Evolutionary conservation across 2,113 vertebrate species (phyloP), one percentile per base, ranked within the genome.

Genomic region (Actinemys pallida): DNA sequence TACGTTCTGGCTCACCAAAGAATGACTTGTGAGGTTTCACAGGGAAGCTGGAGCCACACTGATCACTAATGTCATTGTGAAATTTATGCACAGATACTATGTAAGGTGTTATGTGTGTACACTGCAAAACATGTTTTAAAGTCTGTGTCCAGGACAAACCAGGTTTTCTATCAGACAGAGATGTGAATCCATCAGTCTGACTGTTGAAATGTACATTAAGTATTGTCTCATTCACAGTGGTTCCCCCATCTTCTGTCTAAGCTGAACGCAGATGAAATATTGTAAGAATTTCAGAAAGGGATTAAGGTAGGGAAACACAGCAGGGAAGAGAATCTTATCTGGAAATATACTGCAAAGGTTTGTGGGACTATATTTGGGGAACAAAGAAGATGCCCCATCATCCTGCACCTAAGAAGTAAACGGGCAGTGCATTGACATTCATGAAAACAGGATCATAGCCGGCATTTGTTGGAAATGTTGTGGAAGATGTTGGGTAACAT

Each of bases 31-130:
- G 81, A 47, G 24, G 1, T 10, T 50, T 76, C 65, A n/a, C 47
- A 83, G 42, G 45, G 29, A 92, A 88, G 12, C 3, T 65, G 10
- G 42, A 54, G 1, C 31, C 22, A 84, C 17, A 20, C 3, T 45
- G 0, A 0, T 6, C n/a, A 16, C 2, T 90, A 31, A 69, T 16
- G 8, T 17, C 83, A 5, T 17, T 49, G 17, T 65, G 62, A 29
- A 65, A 65, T 35, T 14, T 65, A 35, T n/a, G 6, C 17, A 35
- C 31, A 65, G 62, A 35, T 35, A 45, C 11, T 86, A 4, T n/a
- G 11, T 6, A 4, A 72, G 20, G 3, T 84, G 5, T 2, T 79
- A 35, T 2, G 6, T 53, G 10, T 39, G 24, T 82, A 25, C 2
- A 1, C 2, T 53, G 56, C 49, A 45, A 82, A 87, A 84, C 14